These are phyloP conservation scores for Macrosiphum euphorbiae DNA, from an alignment of 2,888 invertebrate genomes.

Conservation along the genomic window DNA sequence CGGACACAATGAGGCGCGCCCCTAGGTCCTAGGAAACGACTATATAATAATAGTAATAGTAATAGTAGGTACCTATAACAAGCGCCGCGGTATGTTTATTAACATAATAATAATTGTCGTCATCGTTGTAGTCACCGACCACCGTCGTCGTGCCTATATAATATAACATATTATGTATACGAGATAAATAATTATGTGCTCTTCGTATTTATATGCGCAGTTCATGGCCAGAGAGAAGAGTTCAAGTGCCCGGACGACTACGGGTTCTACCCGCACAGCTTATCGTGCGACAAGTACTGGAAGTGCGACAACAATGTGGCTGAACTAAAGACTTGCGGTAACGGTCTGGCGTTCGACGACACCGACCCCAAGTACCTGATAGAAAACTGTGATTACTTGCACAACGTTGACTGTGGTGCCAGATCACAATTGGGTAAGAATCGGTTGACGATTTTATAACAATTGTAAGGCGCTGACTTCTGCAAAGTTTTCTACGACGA, in stretches of 20 bases:
- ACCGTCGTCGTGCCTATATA: neutral
- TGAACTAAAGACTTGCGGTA: conserved; percentile 93
- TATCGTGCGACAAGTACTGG: conserved; percentile 95
- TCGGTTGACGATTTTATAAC: neutral
- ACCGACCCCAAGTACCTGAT: conserved; percentile 89
- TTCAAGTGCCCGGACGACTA: conserved; percentile 96
- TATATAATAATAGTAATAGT: neutral
- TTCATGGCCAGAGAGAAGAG: conserved; percentile 80
- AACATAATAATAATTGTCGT: conserved; percentile 16
- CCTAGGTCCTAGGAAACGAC: conserved; percentile 56
- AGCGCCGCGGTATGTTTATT: conserved; percentile 16
- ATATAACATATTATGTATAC: neutral
- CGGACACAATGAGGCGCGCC: conserved; percentile 41
- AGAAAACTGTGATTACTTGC: conserved; percentile 95
- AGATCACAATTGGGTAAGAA: conserved; percentile 85
- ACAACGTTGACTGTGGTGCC: conserved; percentile 94
- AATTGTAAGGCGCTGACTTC: neutral
- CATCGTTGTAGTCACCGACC: neutral
- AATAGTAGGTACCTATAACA: neutral
- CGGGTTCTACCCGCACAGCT: conserved; percentile 92
- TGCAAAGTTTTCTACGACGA: neutral
- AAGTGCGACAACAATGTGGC: conserved; percentile 91
- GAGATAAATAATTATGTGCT: conserved; percentile 63
- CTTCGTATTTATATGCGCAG: conserved; percentile 72
- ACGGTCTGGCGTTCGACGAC: conserved; percentile 92